phyloP scores from a whole-genome alignment of 92 coral and sea anemone species.

The Actinostola sp. region DNA sequence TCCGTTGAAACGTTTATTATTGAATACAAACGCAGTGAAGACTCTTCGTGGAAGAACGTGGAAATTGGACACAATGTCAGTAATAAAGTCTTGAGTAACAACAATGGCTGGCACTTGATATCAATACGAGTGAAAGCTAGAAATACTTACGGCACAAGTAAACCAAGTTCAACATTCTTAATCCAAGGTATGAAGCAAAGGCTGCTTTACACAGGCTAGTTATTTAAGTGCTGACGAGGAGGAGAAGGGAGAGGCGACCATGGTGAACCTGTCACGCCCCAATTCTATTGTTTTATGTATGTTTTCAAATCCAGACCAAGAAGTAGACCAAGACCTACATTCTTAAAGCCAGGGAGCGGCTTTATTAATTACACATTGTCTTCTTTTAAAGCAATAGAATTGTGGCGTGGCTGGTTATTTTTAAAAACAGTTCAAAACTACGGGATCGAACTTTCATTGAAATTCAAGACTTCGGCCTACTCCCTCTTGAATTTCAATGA shows the following conservation, averaged over 20 bases:
- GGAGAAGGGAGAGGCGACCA: not conserved
- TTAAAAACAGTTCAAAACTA: too few relatives aligned
- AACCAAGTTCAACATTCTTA: slow-evolving; percentile 23
- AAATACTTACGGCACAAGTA: slow-evolving; percentile 67
- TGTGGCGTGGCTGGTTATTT: too few relatives aligned
- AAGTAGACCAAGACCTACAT: too few relatives aligned
- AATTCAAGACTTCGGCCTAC: too few relatives aligned
- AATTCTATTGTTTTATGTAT: too few relatives aligned
- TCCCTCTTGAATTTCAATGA: too few relatives aligned
- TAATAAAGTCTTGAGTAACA: slow-evolving; percentile 25
- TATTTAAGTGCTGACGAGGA: not conserved
- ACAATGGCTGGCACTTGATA: slow-evolving; percentile 38
- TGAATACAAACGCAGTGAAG: slow-evolving; percentile 31
- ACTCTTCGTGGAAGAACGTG: slow-evolving; percentile 44
- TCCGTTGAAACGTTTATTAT: slow-evolving; percentile 38
- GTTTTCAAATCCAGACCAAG: too few relatives aligned
- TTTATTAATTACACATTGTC: too few relatives aligned
- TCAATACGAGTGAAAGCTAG: slow-evolving; percentile 70
- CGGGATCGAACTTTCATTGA: too few relatives aligned
- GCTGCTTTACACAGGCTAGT: not conserved
- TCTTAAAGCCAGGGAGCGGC: too few relatives aligned
- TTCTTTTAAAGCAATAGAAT: too few relatives aligned
- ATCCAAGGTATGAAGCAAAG: slow-evolving; percentile 42
- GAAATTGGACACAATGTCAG: slow-evolving; percentile 45
- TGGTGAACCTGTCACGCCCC: too few relatives aligned